Evolutionary conservation across 2,113 vertebrate genomes (phyloP), one percentile per base, ranked within the genome.

Genomic region (Eonycteris spelaea): DNA sequence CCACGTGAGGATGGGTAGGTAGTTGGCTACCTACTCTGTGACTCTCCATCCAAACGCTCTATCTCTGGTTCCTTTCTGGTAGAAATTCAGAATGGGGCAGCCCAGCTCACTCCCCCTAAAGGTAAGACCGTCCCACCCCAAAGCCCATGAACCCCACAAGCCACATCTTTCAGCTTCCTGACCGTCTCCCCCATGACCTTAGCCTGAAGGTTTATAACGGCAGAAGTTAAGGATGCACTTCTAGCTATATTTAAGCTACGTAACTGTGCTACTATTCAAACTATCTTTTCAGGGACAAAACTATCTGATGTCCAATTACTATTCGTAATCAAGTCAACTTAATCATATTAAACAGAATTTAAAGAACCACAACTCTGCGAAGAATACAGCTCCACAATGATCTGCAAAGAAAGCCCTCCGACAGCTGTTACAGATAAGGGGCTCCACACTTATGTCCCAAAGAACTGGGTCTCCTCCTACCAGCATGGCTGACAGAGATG

Each of bases 321-420:
- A 18, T 84, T 95, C 80, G 35, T 67, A 94, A 96, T 92, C 88
- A 96, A 94, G 84, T 30, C 30, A 33, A 82, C 85, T 80, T 90
- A 71, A 90, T n/a, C 80, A 51, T 8, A 15, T 33, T 43, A 63
- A 65, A 86, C 51, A 63, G 79, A 90, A 59, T 75, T 55, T 51
- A 59, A 65, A 53, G 71, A 51, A 45, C 7, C 18, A 10, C 2
- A 9, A 63, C 26, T 92, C 79, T 70, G 53, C 87, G 90, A 28
- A 95, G 55, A 55, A 55, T 0, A 33, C 33, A 48, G 57, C 28
- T 80, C 80, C 30, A 30, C 0, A 40, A 33, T 10, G 35, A 26
- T 7, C 80, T 59, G 19, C 45, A 59, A 18, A 92, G 57, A 68
- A 0, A 24, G 61, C n/a, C 55, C 61, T 59, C 55, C 48, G 5